Evolutionary conservation across 1,140 invertebrate species (phyloP).

Genomic region (Pteromalus puparum): DNA sequence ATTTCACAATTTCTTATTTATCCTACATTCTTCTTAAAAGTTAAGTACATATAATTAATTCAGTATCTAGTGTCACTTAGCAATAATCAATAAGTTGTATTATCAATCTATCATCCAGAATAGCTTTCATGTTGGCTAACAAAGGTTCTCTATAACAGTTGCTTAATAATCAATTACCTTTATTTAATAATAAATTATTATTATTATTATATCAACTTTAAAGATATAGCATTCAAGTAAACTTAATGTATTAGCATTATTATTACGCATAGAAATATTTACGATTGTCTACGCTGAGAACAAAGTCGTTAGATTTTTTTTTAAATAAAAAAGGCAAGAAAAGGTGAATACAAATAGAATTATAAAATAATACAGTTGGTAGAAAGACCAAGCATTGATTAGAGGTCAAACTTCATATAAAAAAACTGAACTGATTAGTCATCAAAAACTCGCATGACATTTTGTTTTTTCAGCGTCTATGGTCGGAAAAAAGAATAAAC

Average conservation of each 20-base stretch:
- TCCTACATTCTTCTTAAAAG: slow-evolving; percentile 4
- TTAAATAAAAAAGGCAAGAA: neutral
- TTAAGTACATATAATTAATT: slow-evolving; percentile 40
- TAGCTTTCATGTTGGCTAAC: slow-evolving; percentile 29
- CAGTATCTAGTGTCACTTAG: slow-evolving; percentile 46
- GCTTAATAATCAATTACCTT: neutral
- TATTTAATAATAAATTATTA: neutral
- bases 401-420: too few relatives aligned
- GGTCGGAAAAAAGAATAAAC: neutral
- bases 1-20: slow-evolving; percentile 23
- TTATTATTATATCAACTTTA: neutral
- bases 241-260: neutral
- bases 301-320: neutral
- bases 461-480: neutral
- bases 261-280: slow-evolving; percentile 8
- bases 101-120: slow-evolving; percentile 47
- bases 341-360: neutral
- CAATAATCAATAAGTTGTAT: slow-evolving; percentile 52
- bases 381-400: too few relatives aligned
- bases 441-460: neutral
- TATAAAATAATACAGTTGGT: neutral
- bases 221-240: neutral
- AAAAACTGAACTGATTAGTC: neutral
- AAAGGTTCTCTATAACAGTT: neutral
- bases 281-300: slow-evolving; percentile 27